These are phyloP conservation scores for Pica pica DNA, from an alignment of 2,113 vertebrate genomes.

Conservation along the genomic window DNA sequence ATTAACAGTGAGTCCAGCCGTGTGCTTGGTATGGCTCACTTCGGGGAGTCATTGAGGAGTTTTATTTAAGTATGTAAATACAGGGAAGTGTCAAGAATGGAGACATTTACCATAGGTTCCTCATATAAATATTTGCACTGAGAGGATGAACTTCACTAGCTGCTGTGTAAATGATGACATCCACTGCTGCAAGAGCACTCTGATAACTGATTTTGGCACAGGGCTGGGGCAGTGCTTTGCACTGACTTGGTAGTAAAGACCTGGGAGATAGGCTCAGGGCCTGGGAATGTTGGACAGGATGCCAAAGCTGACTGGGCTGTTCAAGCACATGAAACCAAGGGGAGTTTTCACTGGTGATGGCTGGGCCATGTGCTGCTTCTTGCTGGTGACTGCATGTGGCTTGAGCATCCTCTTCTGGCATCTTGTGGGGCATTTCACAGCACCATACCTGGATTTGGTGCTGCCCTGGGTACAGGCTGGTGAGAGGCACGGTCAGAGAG, in stretches of 20 bases:
- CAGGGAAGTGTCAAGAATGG: background rate
- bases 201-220: background rate
- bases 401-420: background rate
- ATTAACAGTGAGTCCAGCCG: background rate
- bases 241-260: background rate
- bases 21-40: background rate
- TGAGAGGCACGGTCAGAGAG: background rate
- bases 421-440: background rate
- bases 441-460: background rate
- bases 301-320: background rate
- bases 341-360: background rate
- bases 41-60: constrained; percentile 7
- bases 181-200: background rate
- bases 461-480: background rate
- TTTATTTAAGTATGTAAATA: constrained; percentile 48
- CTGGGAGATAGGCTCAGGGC: background rate
- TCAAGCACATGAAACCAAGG: fast-evolving
- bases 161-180: constrained; percentile 36
- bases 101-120: constrained; percentile 1
- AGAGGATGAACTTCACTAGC: constrained; percentile 6
- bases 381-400: background rate
- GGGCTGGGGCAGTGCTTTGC: background rate
- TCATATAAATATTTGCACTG: constrained; percentile 23
- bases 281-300: background rate
- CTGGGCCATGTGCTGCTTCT: background rate